Percentiles rank a stretch among this genome's conserved stretches.
Conservation (phyloP, 2,113 vertebrate species). For the Ariopsis seemanni region DNA sequence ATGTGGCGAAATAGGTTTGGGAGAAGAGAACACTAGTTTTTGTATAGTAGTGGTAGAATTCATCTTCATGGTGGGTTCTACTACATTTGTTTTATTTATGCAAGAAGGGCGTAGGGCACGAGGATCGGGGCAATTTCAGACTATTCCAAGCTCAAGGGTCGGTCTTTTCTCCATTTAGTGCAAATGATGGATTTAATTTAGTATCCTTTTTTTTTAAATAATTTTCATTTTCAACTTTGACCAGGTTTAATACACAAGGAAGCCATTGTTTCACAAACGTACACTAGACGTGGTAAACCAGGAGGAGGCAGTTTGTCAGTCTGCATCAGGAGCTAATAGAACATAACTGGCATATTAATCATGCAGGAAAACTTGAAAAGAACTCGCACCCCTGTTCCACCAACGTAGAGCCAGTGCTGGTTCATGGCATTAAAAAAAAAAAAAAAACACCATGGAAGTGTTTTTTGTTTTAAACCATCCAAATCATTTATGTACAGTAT, state of each 20-base stretch:
- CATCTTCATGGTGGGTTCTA: background rate
- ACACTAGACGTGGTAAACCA: background rate
- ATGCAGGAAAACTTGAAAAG: background rate
- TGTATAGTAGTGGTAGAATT: background rate
- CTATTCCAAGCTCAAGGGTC: conserved; percentile 35
- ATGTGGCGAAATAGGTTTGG: background rate
- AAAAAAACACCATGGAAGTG: background rate
- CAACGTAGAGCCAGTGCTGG: background rate
- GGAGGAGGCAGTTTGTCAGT: background rate
- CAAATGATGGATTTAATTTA: background rate
- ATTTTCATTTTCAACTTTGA: conserved; percentile 18
- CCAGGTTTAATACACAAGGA: conserved; percentile 21
- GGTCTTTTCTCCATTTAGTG: background rate
- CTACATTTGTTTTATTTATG: background rate
- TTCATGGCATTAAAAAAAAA: background rate
- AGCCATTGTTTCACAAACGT: background rate
- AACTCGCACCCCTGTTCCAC: background rate
- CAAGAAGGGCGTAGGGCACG: background rate
- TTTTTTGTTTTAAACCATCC: background rate
- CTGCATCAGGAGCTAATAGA: background rate
- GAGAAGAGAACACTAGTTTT: background rate
- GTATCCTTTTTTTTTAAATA: background rate
- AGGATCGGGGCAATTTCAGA: background rate
- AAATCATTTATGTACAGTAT: background rate
- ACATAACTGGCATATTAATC: background rate